Evolutionary conservation across 2,888 invertebrate species (phyloP).

Genomic region (Acanthosepion pharaonis): DNA sequence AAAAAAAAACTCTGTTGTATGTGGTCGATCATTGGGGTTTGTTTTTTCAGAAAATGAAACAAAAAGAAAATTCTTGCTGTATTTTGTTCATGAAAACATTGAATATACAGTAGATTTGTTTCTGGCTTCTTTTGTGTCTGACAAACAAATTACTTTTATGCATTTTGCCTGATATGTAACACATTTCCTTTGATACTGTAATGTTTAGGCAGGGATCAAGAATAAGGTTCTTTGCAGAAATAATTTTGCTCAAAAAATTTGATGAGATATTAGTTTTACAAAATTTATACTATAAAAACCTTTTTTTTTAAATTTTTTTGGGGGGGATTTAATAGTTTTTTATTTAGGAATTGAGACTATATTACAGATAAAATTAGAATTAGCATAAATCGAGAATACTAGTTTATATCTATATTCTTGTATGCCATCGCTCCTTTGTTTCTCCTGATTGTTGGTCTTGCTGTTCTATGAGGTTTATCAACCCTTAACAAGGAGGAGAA

Average conservation of each 20-base stretch:
- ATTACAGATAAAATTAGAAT: neutral
- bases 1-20: too few species aligned
- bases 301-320: too few species aligned
- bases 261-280: too few species aligned
- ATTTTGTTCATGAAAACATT: neutral
- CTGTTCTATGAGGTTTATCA: too few species aligned
- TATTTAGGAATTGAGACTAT: neutral
- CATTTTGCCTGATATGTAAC: neutral
- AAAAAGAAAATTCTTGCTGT: neutral
- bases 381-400: neutral
- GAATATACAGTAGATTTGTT: neutral
- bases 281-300: too few species aligned
- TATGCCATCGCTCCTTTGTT: too few species aligned
- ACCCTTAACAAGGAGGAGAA: too few species aligned
- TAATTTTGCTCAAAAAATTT: too few species aligned
- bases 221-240: neutral
- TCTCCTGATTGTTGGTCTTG: too few species aligned
- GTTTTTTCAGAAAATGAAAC: too few species aligned
- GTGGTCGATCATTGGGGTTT: too few species aligned
- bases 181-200: neutral
- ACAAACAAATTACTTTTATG: neutral
- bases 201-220: neutral
- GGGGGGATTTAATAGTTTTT: too few species aligned
- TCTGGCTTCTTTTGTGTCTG: neutral
- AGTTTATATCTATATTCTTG: neutral